Evolutionary conservation across 2,888 invertebrate genomes (phyloP).

Genomic region (Dryobotodes eremita): DNA sequence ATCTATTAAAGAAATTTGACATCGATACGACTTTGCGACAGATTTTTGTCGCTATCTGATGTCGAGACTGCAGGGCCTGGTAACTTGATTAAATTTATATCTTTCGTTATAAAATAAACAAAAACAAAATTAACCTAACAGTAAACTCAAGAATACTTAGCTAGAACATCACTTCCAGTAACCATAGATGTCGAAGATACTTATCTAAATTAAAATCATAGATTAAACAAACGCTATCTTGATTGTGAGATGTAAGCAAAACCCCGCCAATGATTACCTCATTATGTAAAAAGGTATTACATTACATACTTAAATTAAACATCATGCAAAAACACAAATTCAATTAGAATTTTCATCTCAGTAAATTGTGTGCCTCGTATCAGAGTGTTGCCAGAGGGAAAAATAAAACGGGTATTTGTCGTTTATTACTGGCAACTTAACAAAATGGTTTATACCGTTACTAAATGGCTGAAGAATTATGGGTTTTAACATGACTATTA

Average conservation of each 20-base stretch:
- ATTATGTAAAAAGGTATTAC: slow-evolving; percentile 52
- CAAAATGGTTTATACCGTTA: slow-evolving; percentile 35
- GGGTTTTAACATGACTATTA: slow-evolving; percentile 33
- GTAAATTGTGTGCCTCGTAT: slow-evolving; percentile 38
- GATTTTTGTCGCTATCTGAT: no score
- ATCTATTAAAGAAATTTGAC: no score
- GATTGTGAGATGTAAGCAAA: slow-evolving; percentile 39
- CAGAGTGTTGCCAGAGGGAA: slow-evolving; percentile 38
- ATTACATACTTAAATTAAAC: slow-evolving; percentile 46
- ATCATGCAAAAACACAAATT: slow-evolving; percentile 59
- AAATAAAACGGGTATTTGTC: slow-evolving; percentile 44
- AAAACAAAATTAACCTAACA: background rate
- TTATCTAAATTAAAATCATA: slow-evolving; percentile 61
- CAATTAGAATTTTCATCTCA: slow-evolving; percentile 62
- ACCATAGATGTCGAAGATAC: slow-evolving; percentile 37
- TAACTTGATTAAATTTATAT: background rate
- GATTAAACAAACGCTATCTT: slow-evolving; percentile 55
- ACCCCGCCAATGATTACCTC: slow-evolving; percentile 37
- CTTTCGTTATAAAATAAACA: background rate
- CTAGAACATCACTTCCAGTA: slow-evolving; percentile 12
- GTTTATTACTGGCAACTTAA: slow-evolving; percentile 40
- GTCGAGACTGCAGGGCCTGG: no score
- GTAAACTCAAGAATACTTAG: slow-evolving; percentile 4
- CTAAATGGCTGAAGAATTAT: slow-evolving; percentile 37
- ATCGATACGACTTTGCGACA: no score